Conservation (phyloP, 1,140 invertebrate species). For the Palaemon carinicauda region DNA sequence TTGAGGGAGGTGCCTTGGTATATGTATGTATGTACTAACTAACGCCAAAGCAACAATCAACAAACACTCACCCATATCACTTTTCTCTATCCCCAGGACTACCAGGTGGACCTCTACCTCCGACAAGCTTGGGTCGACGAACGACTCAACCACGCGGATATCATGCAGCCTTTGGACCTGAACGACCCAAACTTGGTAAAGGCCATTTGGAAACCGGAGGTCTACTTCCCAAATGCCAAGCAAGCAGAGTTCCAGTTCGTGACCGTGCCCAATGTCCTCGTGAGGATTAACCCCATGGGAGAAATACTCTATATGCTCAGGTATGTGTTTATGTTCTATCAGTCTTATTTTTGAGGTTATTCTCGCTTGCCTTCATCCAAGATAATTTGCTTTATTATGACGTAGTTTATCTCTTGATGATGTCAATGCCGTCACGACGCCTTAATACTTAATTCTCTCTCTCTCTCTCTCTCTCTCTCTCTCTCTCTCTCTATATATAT, state of each 20-base stretch:
- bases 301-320: conserved; percentile 42
- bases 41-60: no score
- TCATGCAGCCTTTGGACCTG: conserved; percentile 68
- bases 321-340: no score
- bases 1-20: no score
- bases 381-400: no score
- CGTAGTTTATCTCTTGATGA: no score
- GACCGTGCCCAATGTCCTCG: conserved; percentile 75
- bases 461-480: no score
- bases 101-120: conserved; percentile 72
- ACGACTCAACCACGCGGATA: conserved; percentile 67
- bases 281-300: conserved; percentile 63
- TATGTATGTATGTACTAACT: no score
- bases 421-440: no score
- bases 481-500: no score
- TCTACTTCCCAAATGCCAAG: conserved; percentile 77
- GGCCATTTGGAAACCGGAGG: conserved; percentile 75
- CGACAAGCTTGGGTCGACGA: conserved; percentile 70
- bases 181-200: conserved; percentile 72
- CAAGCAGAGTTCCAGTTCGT: conserved; percentile 74
- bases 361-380: no score
- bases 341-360: no score
- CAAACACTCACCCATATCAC: background rate
- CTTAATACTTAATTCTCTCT: no score
- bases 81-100: conserved; percentile 67